Base-by-base conservation (phyloP, 2,888 invertebrate genomes). In the Aproaerema taeniolella region DNA sequence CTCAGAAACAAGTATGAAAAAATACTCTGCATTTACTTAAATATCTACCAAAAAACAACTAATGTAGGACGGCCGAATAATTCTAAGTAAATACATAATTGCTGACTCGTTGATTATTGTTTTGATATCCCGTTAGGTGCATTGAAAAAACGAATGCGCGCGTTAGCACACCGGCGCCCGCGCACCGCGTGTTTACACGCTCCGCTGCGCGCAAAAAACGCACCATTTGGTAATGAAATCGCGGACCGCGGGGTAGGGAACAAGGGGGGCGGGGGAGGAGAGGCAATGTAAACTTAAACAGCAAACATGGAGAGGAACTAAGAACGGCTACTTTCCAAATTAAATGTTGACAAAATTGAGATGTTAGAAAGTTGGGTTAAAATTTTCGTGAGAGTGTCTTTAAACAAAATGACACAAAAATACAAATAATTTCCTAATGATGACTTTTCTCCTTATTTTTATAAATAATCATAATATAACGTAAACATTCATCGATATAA, bases 161-260 rank as follows among this genome's bases (percentile, higher is more conserved):
- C 36, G 12, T 16, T 24, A 29, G 9, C 5, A 28, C 28, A 28
- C 7, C 10, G 28, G 4, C 28, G 28, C n/a, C 3, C 28, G n/a
- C 56, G 63, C 58, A 58, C 55, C 50, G 39, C 44, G 44, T 63
- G 64, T 72, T 65, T 70, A 67, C 68, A 69, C 71, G 72, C 58
- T 53, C 55, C 59, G 57, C 49, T 57, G 69, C 55, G 62, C 75
- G 69, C 77, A 73, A 75, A 76, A 76, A 79, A 69, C 75, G 67
- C 61, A 69, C 79, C 78, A 79, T 80, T 80, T 79, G 76, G 69
- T 79, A 80, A 81, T 81, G 79, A 81, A 77, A 79, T 77, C 69
- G 75, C 6, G 6, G 8, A n/a, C 8, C 26, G 26, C 26, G 20
- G 20, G 20, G 20, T 20, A 8, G 42, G 41, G 17, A n/a, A n/a